phyloP scores from a whole-genome alignment of 2,797 vertebrate genomes.

The Helicolenus hilgendorfi region DNA sequence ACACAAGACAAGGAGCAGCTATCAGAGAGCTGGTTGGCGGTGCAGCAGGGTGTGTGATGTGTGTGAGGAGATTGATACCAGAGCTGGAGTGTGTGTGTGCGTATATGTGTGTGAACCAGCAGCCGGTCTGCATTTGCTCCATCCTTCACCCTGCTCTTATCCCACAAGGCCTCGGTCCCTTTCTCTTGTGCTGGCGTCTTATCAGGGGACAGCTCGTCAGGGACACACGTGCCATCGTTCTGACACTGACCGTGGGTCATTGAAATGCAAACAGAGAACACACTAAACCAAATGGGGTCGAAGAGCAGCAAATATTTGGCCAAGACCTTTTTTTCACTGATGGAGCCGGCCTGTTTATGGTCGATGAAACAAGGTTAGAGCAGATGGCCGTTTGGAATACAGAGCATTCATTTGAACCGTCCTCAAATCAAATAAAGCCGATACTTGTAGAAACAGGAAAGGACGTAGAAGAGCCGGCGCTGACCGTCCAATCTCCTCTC shows the following conservation, averaged over 20 bases:
- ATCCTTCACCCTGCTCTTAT: conserved; percentile 88
- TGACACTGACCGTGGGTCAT: conserved; percentile 87
- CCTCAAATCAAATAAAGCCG: conserved; percentile 88
- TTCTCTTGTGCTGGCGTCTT: conserved; percentile 74
- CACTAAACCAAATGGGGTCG: conserved; percentile 86
- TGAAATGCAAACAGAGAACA: conserved; percentile 89
- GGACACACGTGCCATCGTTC: conserved; percentile 88
- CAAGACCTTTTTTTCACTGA: conserved; percentile 81
- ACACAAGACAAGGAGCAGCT: conserved; percentile 22
- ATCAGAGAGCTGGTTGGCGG: conserved; percentile 25
- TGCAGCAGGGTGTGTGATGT: conserved; percentile 36
- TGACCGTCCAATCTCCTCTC: conserved; percentile 64
- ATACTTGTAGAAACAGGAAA: conserved; percentile 51
- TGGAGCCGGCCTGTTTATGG: conserved; percentile 83
- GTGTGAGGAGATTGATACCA: conserved; percentile 63
- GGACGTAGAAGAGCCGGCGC: conserved; percentile 1
- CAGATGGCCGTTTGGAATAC: conserved; percentile 71
- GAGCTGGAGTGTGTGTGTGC: conserved; percentile 25
- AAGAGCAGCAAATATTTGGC: conserved; percentile 91
- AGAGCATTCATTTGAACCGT: conserved; percentile 56
- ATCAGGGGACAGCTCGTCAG: conserved; percentile 86
- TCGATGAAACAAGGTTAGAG: conserved; percentile 82
- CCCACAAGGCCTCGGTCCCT: conserved; percentile 82
- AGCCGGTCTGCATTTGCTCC: conserved; percentile 83
- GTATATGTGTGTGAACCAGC: conserved; percentile 72